Evolutionary conservation across 2,888 invertebrate species (phyloP).

Genomic region (Heliothis peltigera): DNA sequence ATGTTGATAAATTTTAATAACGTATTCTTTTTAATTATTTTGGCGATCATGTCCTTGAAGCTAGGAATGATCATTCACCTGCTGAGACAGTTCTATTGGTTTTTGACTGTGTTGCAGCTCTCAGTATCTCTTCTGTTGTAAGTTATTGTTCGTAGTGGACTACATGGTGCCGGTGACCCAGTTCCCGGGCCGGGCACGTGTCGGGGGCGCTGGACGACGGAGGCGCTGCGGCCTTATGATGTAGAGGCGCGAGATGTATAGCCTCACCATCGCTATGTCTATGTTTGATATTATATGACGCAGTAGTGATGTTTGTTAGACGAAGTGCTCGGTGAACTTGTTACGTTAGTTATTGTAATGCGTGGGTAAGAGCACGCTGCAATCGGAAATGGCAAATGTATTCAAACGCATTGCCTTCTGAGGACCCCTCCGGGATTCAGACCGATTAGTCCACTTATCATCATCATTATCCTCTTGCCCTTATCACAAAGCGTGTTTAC

Average conservation of each 20-base stretch:
- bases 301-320: constrained; percentile 1
- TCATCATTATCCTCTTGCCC: too few species aligned
- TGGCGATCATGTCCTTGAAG: too few species aligned
- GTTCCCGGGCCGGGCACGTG: constrained; percentile 29
- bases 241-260: constrained; percentile 16
- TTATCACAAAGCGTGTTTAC: too few species aligned
- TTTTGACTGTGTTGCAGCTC: too few species aligned
- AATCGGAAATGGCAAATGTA: too few species aligned
- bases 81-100: too few species aligned
- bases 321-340: constrained; percentile 2
- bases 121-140: background rate
- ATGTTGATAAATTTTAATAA: too few species aligned
- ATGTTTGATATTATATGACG: background rate
- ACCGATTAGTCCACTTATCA: background rate
- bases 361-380: background rate
- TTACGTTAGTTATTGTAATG: background rate
- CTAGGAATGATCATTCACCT: too few species aligned
- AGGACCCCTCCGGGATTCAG: background rate
- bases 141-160: background rate
- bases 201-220: constrained; percentile 13
- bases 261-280: constrained; percentile 10
- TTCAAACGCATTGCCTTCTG: background rate
- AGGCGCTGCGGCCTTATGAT: constrained; percentile 16
- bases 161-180: constrained; percentile 27
- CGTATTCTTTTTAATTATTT: too few species aligned